These are phyloP conservation scores for Melanotaenia pygmaea DNA, from an alignment of 2,797 vertebrate species.

Conservation along the genomic window DNA sequence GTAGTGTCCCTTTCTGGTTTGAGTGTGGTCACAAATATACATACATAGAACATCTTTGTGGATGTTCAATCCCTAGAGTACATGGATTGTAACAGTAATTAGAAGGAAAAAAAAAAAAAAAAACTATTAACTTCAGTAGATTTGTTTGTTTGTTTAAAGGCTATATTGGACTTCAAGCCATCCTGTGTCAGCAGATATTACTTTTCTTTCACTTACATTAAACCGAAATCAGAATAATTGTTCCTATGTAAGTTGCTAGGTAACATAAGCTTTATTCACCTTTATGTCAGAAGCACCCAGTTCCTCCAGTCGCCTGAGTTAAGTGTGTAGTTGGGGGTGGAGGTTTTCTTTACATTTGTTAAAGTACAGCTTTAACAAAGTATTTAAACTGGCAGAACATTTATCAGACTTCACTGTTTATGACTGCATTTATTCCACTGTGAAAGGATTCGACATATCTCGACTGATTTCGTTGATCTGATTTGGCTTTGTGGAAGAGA, in stretches of 20 bases:
- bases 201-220: too few relatives aligned
- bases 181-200: neutral
- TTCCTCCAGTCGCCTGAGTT: slow-evolving; percentile 5
- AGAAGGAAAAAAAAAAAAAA: too few relatives aligned
- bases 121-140: neutral
- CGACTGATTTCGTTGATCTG: neutral
- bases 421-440: too few relatives aligned
- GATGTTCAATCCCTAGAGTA: too few relatives aligned
- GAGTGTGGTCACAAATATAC: too few relatives aligned
- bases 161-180: neutral
- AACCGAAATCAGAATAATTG: too few relatives aligned
- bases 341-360: too few relatives aligned
- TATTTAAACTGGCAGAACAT: neutral
- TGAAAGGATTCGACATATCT: neutral
- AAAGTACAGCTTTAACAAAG: neutral
- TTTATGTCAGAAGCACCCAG: slow-evolving; percentile 24
- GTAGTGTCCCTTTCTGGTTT: too few relatives aligned
- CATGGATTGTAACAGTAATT: too few relatives aligned
- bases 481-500: neutral
- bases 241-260: slow-evolving; percentile 8
- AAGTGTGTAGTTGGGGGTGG: too few relatives aligned
- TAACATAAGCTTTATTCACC: slow-evolving; percentile 20
- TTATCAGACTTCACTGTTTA: neutral
- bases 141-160: neutral
- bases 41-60: too few relatives aligned